Base-by-base conservation (phyloP, 2,113 vertebrate genomes). In the Gymnarchus niloticus region DNA sequence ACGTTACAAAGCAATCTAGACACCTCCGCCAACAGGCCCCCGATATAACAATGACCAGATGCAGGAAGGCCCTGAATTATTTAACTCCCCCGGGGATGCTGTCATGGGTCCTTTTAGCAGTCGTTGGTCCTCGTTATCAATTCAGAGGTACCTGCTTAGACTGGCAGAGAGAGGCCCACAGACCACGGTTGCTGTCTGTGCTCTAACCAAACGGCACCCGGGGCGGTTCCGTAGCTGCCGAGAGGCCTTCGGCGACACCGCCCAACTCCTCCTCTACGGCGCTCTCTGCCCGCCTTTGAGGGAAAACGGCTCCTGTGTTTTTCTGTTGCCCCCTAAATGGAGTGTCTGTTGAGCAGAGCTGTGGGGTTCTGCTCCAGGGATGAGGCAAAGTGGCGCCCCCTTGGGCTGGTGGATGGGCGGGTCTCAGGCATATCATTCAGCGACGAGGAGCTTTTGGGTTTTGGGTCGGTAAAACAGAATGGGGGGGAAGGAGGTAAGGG, bases 1-100 rank as follows among this genome's bases (percentile, higher is more conserved):
- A 89, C 88, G 89, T 90, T 89, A 89, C 88, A 88, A 86, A 85
- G 86, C 83, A 73, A 85, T 77, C 84, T 44, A 83, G 88, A 87
- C 86, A 89, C 88, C 86, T 81, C 52, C 86, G 84, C 73, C 84
- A 85, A 88, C 69, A 83, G 88, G 85, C 82, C 59, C 86, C 65
- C 33, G 78, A 85, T 84, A 88, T 87, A 89, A 89, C 78, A 83
- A 88, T 85, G 87, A 89, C 87, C 88, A 89, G 81, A 90, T 56
- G 85, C 85, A 89, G 82, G 89, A 87, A 93, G 91, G 90, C 86
- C 92, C 94, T 96, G 94, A 96, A 95, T 96, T 96, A 95, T 95
- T 96, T 94, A 96, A 92, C 88, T 89, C 91, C 81, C 88, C 86
- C 28, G 73, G 69, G 78, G 77, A 51, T 6, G 37, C 46, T 78